Base-by-base conservation (phyloP, 2,113 vertebrate species). In the Dinomys branickii region DNA sequence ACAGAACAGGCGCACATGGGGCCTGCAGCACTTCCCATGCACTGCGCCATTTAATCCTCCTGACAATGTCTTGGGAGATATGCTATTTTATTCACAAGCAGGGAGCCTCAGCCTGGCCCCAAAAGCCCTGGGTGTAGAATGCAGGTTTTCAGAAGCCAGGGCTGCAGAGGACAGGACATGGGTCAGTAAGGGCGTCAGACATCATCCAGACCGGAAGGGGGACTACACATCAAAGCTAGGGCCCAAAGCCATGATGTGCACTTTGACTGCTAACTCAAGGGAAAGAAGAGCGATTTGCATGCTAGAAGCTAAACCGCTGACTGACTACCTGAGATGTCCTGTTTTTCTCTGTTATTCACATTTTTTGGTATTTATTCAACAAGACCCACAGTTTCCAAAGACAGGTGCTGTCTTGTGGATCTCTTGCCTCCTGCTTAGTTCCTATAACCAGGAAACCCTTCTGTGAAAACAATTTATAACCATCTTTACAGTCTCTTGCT, bases 1-100 rank as follows among this genome's bases (percentile, higher is more conserved):
- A 17, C 26, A 0, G n/a, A 33, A 41, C 1, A 5, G 12, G 38
- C 12, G 22, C 38, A 26, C 1, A 14, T 5, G 1, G 0, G 12
- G 85, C 88, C 91, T 52, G 50, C 11, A 2, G 38, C 8, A 28
- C n/a, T 35, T 63, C 2, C 24, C 22, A 4, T 26, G 12, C 38
- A 5, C 1, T 10, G 47, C 69, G 52, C n/a, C n/a, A n/a, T n/a
- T n/a, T n/a, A n/a, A n/a, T n/a, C n/a, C n/a, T n/a, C n/a, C n/a
- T n/a, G n/a, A n/a, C n/a, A n/a, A n/a, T n/a, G n/a, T 35, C 22
- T 41, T 2, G 2, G 17, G 61, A 91, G 54, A 35, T 0, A 1
- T 14, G 5, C 75, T 50, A 0, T 41, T 75, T 56, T 54, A 30
- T 20, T 80, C 24, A 30, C 16, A 81, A 47, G 77, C 7, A 61